Evolutionary conservation across 2,113 vertebrate species (phyloP).

Genomic region (Zosterops borbonicus): DNA sequence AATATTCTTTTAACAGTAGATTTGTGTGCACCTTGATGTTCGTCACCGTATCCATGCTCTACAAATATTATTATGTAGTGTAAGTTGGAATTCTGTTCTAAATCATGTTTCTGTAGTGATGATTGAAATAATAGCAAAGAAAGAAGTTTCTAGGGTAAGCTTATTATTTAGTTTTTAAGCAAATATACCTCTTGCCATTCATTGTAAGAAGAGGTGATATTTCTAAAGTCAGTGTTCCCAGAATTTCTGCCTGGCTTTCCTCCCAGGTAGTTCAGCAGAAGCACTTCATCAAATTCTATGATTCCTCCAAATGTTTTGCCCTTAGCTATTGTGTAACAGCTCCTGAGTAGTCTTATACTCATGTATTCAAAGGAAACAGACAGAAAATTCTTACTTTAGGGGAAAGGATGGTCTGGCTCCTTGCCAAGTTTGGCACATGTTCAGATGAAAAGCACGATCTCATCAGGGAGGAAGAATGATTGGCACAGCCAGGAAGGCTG

Average conservation of each 20-base stretch:
- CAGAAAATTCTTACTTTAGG: neutral
- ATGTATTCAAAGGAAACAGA: neutral
- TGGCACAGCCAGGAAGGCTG: neutral
- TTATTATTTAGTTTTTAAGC: neutral
- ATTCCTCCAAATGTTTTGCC: neutral
- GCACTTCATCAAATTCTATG: neutral
- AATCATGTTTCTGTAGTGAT: neutral
- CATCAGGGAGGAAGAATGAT: neutral
- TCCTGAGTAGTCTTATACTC: neutral
- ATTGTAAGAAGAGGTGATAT: rapidly evolving
- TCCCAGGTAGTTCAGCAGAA: neutral
- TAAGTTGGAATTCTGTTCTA: neutral
- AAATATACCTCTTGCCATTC: neutral
- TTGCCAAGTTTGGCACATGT: rapidly evolving
- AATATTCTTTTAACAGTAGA: neutral
- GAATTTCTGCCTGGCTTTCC: neutral
- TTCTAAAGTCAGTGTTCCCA: neutral
- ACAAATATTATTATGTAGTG: neutral
- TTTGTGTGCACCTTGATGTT: neutral
- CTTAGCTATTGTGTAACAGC: neutral
- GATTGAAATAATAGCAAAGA: neutral
- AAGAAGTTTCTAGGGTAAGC: neutral
- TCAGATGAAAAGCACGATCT: neutral
- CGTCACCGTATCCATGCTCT: rapidly evolving
- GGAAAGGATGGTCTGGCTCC: neutral